Evolutionary conservation across 2,113 vertebrate species (phyloP).

Genomic region (Ptychochromis oligacanthus): DNA sequence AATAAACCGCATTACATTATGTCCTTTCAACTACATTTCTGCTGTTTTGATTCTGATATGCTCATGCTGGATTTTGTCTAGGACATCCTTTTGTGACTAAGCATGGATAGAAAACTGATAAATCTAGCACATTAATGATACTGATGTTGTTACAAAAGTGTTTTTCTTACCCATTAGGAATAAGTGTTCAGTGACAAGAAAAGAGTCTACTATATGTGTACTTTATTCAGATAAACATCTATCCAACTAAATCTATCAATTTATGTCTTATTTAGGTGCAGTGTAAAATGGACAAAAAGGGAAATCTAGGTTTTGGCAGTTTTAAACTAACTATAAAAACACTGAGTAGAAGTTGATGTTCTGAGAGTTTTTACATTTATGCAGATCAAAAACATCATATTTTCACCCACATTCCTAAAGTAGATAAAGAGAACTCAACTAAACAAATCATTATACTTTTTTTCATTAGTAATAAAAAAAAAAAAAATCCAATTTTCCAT

Average conservation of each 20-base stretch:
- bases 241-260: background rate
- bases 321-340: no score
- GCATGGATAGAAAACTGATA: background rate
- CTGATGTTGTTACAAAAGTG: background rate
- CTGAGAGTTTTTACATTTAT: no score
- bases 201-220: background rate
- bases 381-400: no score
- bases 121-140: background rate
- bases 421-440: no score
- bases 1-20: background rate
- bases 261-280: background rate
- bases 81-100: background rate
- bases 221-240: background rate
- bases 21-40: constrained; percentile 7
- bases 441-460: no score
- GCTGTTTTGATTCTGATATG: constrained; percentile 5
- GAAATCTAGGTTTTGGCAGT: background rate
- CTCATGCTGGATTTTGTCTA: background rate
- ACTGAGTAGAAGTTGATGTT: no score
- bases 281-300: background rate
- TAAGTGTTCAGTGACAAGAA: background rate
- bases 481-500: no score
- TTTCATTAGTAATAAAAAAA: no score
- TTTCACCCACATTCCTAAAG: no score
- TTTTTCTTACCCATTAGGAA: background rate